Conservation (phyloP, 2,888 invertebrate species). For the Yponomeuta cagnagella region DNA sequence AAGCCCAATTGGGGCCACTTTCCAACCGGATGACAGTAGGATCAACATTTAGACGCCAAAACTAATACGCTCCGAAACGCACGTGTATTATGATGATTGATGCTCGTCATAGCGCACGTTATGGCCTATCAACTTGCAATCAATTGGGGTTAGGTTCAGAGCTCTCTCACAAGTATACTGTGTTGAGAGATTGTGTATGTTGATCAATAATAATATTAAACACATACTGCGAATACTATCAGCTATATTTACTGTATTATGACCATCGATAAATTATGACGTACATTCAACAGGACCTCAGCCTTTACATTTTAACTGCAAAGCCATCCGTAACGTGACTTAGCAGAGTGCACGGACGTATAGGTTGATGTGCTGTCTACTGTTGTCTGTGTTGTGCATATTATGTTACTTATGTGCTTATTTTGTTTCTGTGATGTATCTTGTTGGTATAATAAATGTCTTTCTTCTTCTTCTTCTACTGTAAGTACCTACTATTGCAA, state of each 20-base stretch:
- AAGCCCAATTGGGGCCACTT: conserved; percentile 29
- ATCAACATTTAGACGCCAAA: conserved; percentile 26
- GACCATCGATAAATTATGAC: too few relatives aligned
- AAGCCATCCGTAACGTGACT: background rate
- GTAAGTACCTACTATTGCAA: too few relatives aligned
- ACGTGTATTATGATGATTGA: conserved; percentile 15
- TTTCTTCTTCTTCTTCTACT: too few relatives aligned
- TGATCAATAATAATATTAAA: background rate
- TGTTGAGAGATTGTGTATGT: background rate
- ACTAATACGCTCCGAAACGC: conserved; percentile 17
- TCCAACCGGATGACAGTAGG: conserved; percentile 32
- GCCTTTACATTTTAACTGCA: background rate
- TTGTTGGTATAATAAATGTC: too few relatives aligned
- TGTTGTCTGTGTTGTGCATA: too few relatives aligned
- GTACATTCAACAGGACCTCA: too few relatives aligned
- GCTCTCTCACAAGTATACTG: background rate
- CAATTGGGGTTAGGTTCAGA: conserved; percentile 5
- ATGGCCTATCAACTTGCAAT: conserved; percentile 5
- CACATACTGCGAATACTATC: background rate
- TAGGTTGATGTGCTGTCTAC: too few relatives aligned
- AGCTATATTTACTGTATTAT: too few relatives aligned
- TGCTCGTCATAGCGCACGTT: conserved; percentile 1
- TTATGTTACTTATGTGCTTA: too few relatives aligned
- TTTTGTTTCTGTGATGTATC: too few relatives aligned
- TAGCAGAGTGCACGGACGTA: too few relatives aligned